Evolutionary conservation across 2,113 vertebrate genomes (phyloP), one percentile per base, ranked within the genome.

Genomic region (Myanophis thanlyinensis): DNA sequence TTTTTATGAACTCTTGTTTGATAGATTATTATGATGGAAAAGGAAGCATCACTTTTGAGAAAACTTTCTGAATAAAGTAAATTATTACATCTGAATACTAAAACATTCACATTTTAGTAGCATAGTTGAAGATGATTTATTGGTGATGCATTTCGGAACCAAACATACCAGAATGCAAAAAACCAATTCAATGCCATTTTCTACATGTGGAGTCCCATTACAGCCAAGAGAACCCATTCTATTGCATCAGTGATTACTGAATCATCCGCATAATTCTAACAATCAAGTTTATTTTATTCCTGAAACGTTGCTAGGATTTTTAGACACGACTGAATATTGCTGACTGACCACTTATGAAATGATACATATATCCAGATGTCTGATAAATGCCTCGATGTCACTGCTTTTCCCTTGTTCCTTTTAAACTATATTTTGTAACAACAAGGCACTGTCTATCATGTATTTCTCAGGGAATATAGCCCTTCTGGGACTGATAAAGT

Each of bases 381-480:
- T 89, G 59, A 59, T 93, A 93, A 62, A 84, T 90, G 73, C 80
- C 40, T 49, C 30, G 80, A 93, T 93, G 52, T 86, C 4, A 56
- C 73, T 49, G 46, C 53, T 90, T 92, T 59, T 47, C 48, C 73
- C 91, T 95, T 93, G 85, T 59, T 91, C 88, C 93, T 93, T 94
- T 96, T 95, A 94, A 87, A 86, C 25, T 23, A 89, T 93, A 96
- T 96, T 96, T 93, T 92, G 59, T 93, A 94, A 95, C 54, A 94
- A 92, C 91, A 94, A 94, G 87, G 91, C 94, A 96, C 73, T 93
- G 96, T 91, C 95, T 93, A 91, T 8, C 15, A 67, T 88, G 49
- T 62, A 90, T 96, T 96, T 97, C 96, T 95, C 44, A 0, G 95
- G 94, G 94, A 97, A 97, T 97, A 97, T 94, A 95, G 93, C 96